Conservation (phyloP, 2,113 vertebrate species). For the Neofelis nebulosa region DNA sequence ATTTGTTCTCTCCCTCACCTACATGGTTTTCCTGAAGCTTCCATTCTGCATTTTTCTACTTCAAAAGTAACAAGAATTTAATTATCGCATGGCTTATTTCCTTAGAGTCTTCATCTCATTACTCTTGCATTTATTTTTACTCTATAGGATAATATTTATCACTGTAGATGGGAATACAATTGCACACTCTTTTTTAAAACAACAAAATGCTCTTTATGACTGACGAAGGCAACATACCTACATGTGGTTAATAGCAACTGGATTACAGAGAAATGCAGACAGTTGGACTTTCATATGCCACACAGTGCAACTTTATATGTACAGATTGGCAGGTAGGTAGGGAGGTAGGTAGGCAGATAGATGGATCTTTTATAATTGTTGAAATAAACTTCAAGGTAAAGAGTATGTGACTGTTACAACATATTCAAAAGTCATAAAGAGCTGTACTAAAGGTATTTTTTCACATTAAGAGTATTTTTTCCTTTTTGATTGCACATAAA, state of each 20-base stretch:
- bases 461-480: not conserved
- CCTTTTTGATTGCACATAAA: not conserved
- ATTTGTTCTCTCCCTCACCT: not conserved
- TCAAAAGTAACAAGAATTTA: not conserved
- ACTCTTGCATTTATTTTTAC: not conserved
- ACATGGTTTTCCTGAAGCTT: not conserved
- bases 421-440: not conserved
- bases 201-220: not conserved
- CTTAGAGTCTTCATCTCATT: not conserved
- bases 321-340: not conserved
- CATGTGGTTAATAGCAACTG: not conserved
- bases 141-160: not conserved
- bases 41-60: not conserved
- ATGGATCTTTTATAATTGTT: not conserved
- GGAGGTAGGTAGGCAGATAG: not conserved
- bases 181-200: not conserved
- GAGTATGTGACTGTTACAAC: not conserved
- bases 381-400: not conserved
- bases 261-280: not conserved
- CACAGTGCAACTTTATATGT: not conserved
- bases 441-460: not conserved
- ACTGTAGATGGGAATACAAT: not conserved
- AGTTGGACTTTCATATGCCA: not conserved
- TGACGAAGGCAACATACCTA: not conserved
- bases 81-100: not conserved